Conservation (phyloP, 1,140 invertebrate genomes). For the Planococcus citri region DNA sequence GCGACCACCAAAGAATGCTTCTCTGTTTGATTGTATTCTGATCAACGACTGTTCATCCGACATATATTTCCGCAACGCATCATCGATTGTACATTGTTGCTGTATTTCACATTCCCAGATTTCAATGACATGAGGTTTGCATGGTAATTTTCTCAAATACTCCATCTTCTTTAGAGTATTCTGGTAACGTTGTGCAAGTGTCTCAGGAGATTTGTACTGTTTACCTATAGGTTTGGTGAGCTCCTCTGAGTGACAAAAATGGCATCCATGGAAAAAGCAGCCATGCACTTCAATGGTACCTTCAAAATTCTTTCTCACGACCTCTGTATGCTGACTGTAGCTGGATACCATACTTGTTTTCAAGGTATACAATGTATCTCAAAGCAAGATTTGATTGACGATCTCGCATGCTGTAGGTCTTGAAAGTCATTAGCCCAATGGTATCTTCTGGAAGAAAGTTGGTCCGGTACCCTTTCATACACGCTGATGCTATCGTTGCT, state of each 20-base stretch:
- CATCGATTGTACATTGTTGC: not conserved
- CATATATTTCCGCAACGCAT: not conserved
- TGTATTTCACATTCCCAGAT: conserved; percentile 13
- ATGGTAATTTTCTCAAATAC: not conserved
- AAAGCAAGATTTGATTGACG: conserved; percentile 20
- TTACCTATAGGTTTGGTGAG: too few relatives aligned
- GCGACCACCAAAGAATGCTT: conserved; percentile 21
- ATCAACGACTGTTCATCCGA: not conserved
- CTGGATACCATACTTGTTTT: not conserved
- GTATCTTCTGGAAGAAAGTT: too few relatives aligned
- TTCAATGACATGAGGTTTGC: not conserved
- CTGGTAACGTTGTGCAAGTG: not conserved
- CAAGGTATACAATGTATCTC: conserved; percentile 16
- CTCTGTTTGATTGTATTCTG: not conserved
- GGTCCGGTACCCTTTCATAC: conserved; percentile 16
- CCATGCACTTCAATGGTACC: conserved; percentile 20
- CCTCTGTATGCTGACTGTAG: conserved; percentile 20
- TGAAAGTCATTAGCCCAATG: conserved; percentile 20
- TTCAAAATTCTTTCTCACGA: not conserved
- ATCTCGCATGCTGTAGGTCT: conserved; percentile 19
- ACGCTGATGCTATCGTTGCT: conserved; percentile 23
- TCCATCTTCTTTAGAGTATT: not conserved
- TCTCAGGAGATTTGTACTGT: not conserved
- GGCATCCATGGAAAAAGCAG: conserved; percentile 24
- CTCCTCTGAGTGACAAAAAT: not conserved